A percentile compares a stretch with the other conserved stretches of the same genome.
Evolutionary conservation across 2,113 vertebrate species (phyloP).

Genomic region (Puma concolor): DNA sequence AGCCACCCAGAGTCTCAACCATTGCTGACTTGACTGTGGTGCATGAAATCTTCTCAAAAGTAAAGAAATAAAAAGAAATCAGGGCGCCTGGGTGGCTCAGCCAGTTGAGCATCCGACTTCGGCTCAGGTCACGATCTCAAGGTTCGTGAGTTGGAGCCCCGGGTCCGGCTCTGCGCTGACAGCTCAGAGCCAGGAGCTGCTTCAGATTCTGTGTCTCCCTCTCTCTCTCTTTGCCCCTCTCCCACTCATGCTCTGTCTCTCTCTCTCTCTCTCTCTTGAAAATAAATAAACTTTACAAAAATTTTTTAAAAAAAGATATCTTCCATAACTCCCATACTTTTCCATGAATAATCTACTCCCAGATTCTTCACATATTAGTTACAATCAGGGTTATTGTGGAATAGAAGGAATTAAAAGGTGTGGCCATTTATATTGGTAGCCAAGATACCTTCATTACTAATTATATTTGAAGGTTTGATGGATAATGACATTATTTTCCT

Average conservation of each 20-base stretch:
- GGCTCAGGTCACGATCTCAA: no score
- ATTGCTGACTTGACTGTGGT: background rate
- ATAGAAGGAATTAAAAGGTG: background rate
- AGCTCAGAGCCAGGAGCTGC: no score
- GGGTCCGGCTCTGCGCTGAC: no score
- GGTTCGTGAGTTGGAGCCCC: no score
- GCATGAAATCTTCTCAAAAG: background rate
- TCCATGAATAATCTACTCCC: background rate
- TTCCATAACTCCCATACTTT: background rate
- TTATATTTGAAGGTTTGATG: conserved; percentile 1
- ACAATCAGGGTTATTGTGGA: background rate
- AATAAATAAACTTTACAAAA: no score
- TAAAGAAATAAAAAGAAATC: background rate
- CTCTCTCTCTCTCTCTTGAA: no score
- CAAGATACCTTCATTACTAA: background rate
- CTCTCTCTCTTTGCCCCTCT: no score
- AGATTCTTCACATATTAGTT: conserved; percentile 45
- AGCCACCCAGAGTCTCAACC: background rate
- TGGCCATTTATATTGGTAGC: background rate
- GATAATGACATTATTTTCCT: background rate
- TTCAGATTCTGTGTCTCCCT: no score
- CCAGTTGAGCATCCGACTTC: no score
- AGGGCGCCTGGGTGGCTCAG: no score
- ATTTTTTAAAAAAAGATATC: background rate
- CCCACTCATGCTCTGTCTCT: no score